Base-by-base conservation (phyloP, 2,888 invertebrate genomes). In the Drosophila emarginata region DNA sequence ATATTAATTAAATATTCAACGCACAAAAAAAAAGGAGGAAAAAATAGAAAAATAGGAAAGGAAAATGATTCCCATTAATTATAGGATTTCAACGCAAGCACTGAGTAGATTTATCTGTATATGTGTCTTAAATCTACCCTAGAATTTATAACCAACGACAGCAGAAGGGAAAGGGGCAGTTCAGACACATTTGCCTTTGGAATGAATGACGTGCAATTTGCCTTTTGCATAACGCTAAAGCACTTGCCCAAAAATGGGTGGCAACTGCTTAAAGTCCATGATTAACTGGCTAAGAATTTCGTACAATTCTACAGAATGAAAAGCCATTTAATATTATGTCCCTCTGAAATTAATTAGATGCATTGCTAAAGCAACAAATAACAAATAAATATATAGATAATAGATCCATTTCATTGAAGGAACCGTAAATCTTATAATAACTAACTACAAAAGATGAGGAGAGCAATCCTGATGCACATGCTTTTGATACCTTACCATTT, bases 31-130 rank as follows among this genome's bases (percentile, higher is more conserved):
- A 18, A 1, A 18, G 12, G 4, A 21, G 45, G 21, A 7, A 21
- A 11, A 45, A 18, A 18, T 7, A 40, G 15, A 45, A 21, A 45
- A 45, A 45, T 21, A 11, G 4, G 12, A 45, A 32, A 32, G 32
- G 45, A 18, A 21, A 45, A 45, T 45, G 45, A 45, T 45, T 45
- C 45, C 45, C 45, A 45, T 45, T 45, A 45, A 45, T 45, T 45
- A 21, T 45, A 4, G 45, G 45, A 45, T 45, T 45, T 45, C 45
- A 45, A 12, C 45, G 45, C 45, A 45, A 45, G 45, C 45, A 45
- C 45, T 21, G 12, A 45, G 45, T 45, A 45, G 18, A 45, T 45
- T 45, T 45, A 45, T 45, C 18, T 45, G 45, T 21, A 45, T 45
- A 45, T 45, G 11, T 21, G 21, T 45, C 18, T 18, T 21, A 45